Percentiles rank a stretch among this genome's conserved stretches.
These are phyloP conservation scores for Poicephalus meyeri DNA, from an alignment of 2,113 vertebrate genomes.

Conservation along the genomic window DNA sequence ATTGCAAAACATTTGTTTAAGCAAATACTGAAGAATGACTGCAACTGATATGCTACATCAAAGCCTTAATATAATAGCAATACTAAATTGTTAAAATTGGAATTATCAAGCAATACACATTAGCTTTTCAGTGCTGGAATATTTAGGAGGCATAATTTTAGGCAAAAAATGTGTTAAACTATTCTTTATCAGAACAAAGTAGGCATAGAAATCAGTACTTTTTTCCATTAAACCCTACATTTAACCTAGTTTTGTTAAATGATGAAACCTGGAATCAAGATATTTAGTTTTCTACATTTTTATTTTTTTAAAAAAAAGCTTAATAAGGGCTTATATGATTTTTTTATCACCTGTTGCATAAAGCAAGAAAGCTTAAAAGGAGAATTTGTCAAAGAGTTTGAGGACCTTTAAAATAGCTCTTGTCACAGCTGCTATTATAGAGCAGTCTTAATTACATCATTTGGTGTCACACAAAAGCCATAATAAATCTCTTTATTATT, in stretches of 20 bases:
- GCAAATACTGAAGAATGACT: neutral
- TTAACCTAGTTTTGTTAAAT: neutral
- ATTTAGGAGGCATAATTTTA: neutral
- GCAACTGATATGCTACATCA: neutral
- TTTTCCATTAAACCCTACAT: neutral
- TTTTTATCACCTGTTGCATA: neutral
- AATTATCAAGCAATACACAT: neutral
- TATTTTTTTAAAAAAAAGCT: neutral
- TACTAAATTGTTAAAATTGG: neutral
- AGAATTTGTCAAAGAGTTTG: neutral
- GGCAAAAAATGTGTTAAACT: neutral
- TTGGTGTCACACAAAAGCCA: neutral
- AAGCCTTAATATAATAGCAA: neutral
- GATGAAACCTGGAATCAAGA: neutral
- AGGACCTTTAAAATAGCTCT: neutral
- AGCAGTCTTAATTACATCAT: neutral
- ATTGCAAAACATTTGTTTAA: neutral
- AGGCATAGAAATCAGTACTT: neutral
- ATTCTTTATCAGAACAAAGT: neutral
- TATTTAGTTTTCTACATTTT: neutral
- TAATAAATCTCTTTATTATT: neutral
- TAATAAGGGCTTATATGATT: neutral
- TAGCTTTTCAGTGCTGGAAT: neutral
- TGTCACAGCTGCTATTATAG: neutral
- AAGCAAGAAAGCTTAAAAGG: neutral